Conservation (phyloP, 2,888 invertebrate species). For the Perizoma affinitatum region DNA sequence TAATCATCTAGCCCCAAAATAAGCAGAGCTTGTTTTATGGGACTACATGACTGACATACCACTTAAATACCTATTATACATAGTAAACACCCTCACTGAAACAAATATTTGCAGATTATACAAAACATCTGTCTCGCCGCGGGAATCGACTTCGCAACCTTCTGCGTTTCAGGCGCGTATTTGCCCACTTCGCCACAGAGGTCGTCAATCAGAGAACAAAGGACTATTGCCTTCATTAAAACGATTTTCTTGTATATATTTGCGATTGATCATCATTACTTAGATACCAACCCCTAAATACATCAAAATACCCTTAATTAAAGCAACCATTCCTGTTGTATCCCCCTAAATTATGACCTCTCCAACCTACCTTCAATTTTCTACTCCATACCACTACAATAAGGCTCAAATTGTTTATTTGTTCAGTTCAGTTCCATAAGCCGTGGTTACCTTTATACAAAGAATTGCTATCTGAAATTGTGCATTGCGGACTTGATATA, state of each 20-base stretch:
- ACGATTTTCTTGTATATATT: conserved; percentile 4
- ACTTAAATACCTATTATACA: too few species aligned
- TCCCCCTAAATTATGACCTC: conserved; percentile 25
- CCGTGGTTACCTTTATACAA: conserved; percentile 9
- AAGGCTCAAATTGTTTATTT: conserved; percentile 10
- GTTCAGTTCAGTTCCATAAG: conserved; percentile 1
- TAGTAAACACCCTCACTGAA: too few species aligned
- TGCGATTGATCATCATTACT: conserved; percentile 13
- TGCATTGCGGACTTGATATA: conserved; percentile 8
- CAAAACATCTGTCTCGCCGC: too few species aligned
- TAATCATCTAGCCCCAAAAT: too few species aligned
- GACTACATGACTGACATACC: too few species aligned
- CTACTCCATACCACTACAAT: neutral
- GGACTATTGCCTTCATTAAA: neutral
- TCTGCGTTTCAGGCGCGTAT: too few species aligned
- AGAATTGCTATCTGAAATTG: neutral
- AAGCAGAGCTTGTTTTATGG: too few species aligned
- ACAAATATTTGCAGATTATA: too few species aligned
- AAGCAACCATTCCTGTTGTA: conserved; percentile 17
- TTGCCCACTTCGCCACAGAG: too few species aligned
- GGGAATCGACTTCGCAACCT: too few species aligned
- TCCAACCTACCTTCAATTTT: conserved; percentile 8
- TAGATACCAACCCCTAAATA: conserved; percentile 25
- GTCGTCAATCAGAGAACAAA: too few species aligned
- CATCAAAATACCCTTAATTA: conserved; percentile 34